Evolutionary conservation across 2,888 invertebrate genomes (phyloP), one percentile per base, ranked within the genome.

Genomic region (Clivina fossor): DNA sequence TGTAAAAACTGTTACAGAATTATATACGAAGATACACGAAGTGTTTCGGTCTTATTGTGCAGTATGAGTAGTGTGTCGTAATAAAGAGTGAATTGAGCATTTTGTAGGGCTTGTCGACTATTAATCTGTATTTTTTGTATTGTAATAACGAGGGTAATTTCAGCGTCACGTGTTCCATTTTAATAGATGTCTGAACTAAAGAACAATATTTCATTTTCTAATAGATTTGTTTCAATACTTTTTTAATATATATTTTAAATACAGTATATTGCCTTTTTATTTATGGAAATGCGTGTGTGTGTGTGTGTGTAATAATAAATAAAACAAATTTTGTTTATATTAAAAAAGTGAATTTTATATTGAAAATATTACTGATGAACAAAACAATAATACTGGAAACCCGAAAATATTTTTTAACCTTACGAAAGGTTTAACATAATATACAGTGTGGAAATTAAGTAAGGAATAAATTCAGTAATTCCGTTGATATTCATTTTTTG

Each of bases 81-180:
- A 54, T 54, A 46, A 37, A 38, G 46, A 24, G 26, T 33, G 48
- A 56, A 58, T 55, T 50, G 47, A 35, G 32, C 43, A 54, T 54
- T 49, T 59, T 59, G 49, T 38, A 56, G 53, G 51, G 55, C 43
- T 40, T 58, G 56, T 47, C 53, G 48, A 56, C 57, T 61, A 62
- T 62, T 62, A 62, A 62, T 62, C 57, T 61, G 50, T 59, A 60
- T 57, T 60, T n/a, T n/a, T 58, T 61, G 60, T 62, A 60, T 60
- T 58, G 58, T 55, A 48, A 62, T 64, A 65, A 65, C 63, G 63
- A 65, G 60, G 61, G 62, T 60, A 63, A 63, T 63, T 63, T 54
- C 60, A 58, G 59, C 58, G 61, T 60, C 60, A 62, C 61, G 63
- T 62, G 63, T 57, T 62, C 58, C 58, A 61, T 63, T 50, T 50